phyloP scores from a whole-genome alignment of 2,797 vertebrate species.

The Poliocrania exsul region DNA sequence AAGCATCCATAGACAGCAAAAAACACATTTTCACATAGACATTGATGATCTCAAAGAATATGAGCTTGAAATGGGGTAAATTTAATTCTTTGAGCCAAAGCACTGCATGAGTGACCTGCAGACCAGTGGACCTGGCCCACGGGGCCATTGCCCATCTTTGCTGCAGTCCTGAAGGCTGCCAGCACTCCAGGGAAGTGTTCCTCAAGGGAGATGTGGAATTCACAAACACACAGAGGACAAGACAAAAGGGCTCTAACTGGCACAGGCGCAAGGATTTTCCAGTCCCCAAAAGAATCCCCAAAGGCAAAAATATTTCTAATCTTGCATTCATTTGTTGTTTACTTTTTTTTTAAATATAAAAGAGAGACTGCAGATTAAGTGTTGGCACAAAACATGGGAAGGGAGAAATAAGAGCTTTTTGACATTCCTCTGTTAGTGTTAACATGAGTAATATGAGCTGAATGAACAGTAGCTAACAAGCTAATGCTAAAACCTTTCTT shows the following conservation, averaged over 20 bases:
- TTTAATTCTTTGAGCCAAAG: neutral
- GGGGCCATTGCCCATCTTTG: accelerated
- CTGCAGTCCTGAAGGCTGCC: accelerated
- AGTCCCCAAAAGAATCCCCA: neutral
- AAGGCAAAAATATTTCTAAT: neutral
- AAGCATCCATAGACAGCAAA: neutral
- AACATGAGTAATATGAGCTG: neutral
- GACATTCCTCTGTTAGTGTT: neutral
- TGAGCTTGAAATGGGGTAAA: neutral
- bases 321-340: neutral
- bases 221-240: neutral
- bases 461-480: neutral
- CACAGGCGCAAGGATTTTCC: neutral
- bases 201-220: neutral
- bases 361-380: neutral
- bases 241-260: neutral
- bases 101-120: accelerated
- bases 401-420: neutral
- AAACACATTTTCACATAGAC: neutral
- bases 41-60: neutral
- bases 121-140: neutral
- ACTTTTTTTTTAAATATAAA: neutral
- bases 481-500: neutral
- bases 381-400: neutral
- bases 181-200: neutral